These are phyloP conservation scores for Otis tarda DNA, from an alignment of 2,113 vertebrate species.

Conservation along the genomic window DNA sequence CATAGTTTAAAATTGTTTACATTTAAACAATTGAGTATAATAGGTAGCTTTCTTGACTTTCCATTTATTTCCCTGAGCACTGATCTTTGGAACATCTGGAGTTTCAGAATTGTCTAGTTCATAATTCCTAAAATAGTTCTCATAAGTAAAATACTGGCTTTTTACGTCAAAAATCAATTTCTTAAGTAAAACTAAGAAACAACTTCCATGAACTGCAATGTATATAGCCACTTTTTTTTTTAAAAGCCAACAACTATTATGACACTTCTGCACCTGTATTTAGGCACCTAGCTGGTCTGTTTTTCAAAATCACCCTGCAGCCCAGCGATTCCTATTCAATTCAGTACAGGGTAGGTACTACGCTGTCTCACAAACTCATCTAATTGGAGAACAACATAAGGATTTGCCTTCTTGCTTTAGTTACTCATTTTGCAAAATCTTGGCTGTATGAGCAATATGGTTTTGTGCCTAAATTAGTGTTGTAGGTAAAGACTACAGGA, in stretches of 20 bases:
- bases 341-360: background rate
- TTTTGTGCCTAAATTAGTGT: background rate
- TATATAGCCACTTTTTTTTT: background rate
- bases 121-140: conserved; percentile 34
- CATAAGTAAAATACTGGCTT: background rate
- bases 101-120: conserved; percentile 41
- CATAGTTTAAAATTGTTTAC: conserved; percentile 18
- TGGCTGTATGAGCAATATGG: background rate
- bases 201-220: background rate
- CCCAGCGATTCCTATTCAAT: background rate
- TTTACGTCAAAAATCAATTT: background rate
- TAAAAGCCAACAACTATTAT: background rate
- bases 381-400: background rate
- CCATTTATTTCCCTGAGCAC: conserved; percentile 62
- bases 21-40: conserved; percentile 16
- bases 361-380: background rate
- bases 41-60: conserved; percentile 23
- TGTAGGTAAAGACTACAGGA: background rate
- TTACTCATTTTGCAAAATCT: background rate
- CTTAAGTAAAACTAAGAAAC: conserved; percentile 19
- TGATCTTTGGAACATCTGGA: conserved; percentile 62
- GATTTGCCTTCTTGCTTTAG: background rate
- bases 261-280: background rate
- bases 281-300: conserved; percentile 7
- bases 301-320: background rate